Base-by-base conservation (phyloP, 2,797 vertebrate species). In the Schizopygopsis malacanthus region DNA sequence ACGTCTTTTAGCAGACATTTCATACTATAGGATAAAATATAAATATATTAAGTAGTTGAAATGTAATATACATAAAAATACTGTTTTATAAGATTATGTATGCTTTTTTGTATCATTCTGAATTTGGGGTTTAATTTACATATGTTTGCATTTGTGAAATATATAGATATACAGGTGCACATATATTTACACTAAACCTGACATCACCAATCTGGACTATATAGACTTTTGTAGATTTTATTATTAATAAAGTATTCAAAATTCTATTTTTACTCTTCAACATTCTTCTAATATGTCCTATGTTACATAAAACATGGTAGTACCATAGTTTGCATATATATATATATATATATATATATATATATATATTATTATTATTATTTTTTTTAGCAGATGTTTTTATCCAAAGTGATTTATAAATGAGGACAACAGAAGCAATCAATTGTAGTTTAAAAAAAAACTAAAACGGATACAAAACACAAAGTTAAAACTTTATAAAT, bases 221-320 rank as follows among this genome's bases (percentile, higher is more conserved):
- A 33, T 13, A 47, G 25, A 47, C 5, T 52, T 67, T 83, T 75
- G 18, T 47, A 63, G 13, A 52, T 47, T 83, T 82, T 47, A 73
- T 61, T 75, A n/a, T 75, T 61, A 83, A 83, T 82, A 82, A 82
- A 73, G 15, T 73, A 45, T 75, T 50, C 6, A 70, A 71, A 71
- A 56, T 41, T 43, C 33, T 1, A 8, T 41, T 18, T 25, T 37
- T 16, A 22, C 79, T 18, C 45, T 69, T 33, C 33, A 33, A 33
- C 15, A 52, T 75, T 52, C 56, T 61, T 25, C 6, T 33, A 33
- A 63, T 28, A 15, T 33, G 61, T 59, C 56, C 28, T 2, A 59
- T 11, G 9, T n/a, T 59, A 61, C 12, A n/a, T 61, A 61, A 61
- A 61, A 25, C 9, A 54, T 56, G 20, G 20, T 22, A n/a, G 20